Evolutionary conservation across 2,113 vertebrate genomes (phyloP).

Genomic region (Perca fluviatilis): DNA sequence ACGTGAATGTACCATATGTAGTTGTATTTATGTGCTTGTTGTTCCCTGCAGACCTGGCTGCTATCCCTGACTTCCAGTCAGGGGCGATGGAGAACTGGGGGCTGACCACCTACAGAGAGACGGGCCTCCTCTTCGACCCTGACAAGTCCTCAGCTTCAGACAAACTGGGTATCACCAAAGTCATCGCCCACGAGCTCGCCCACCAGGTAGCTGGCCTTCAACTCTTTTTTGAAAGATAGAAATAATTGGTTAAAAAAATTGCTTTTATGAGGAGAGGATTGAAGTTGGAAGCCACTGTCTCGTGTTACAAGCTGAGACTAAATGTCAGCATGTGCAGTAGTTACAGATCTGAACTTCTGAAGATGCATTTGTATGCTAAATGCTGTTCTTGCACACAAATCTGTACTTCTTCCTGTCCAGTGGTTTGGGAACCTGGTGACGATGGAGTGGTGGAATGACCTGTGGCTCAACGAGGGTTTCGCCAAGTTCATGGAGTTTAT

Average conservation of each 20-base stretch:
- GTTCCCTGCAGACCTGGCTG: constrained; percentile 80
- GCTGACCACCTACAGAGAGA: constrained; percentile 84
- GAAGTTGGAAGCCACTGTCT: background rate
- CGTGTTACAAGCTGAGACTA: background rate
- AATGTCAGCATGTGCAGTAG: background rate
- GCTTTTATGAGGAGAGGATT: background rate
- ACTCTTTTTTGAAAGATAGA: background rate
- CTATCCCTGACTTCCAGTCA: constrained; percentile 86
- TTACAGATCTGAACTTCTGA: background rate
- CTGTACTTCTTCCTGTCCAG: constrained; percentile 47
- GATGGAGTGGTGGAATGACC: constrained; percentile 87
- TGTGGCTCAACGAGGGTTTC: constrained; percentile 87
- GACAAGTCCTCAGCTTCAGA: constrained; percentile 81
- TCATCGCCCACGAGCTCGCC: constrained; percentile 85
- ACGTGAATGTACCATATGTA: background rate
- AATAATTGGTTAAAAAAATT: too few relatives aligned
- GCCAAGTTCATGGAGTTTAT: constrained; percentile 85
- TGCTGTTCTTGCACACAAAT: background rate
- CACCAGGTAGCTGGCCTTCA: constrained; percentile 75
- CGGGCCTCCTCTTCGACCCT: constrained; percentile 80
- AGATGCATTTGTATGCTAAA: background rate
- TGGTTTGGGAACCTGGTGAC: constrained; percentile 88
- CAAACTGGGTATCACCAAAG: constrained; percentile 80
- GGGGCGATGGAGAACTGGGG: constrained; percentile 88
- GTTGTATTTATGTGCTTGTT: background rate